Evolutionary conservation across 2,797 vertebrate genomes (phyloP).

Genomic region (Remorina albescens): DNA sequence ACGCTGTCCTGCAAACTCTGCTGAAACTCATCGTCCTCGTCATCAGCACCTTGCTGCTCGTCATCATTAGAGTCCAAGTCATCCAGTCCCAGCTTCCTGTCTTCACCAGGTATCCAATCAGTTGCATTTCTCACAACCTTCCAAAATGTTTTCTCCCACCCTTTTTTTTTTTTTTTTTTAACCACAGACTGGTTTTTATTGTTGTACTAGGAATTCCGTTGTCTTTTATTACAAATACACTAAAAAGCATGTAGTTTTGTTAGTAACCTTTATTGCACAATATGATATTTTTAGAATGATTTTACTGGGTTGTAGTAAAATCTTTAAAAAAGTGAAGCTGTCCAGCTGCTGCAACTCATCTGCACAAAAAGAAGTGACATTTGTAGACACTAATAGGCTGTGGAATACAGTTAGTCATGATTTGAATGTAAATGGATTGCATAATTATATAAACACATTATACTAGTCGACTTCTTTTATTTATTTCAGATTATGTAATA

Average conservation of each 20-base stretch:
- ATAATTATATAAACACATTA: slow-evolving; percentile 60
- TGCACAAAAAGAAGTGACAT: slow-evolving; percentile 25
- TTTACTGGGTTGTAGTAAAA: not conserved
- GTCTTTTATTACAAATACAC: not conserved
- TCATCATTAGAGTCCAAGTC: slow-evolving; percentile 96
- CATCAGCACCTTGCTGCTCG: slow-evolving; percentile 96
- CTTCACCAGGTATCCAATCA: slow-evolving; percentile 91
- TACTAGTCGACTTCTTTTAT: slow-evolving; percentile 25
- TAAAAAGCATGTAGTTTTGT: not conserved
- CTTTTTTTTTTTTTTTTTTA: too few relatives aligned
- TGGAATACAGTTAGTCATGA: slow-evolving; percentile 3
- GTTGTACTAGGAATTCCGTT: not conserved
- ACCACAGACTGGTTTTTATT: not conserved
- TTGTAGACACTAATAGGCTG: not conserved
- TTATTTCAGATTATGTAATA: slow-evolving; percentile 60
- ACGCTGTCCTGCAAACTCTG: slow-evolving; percentile 92
- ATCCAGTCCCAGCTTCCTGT: slow-evolving; percentile 98
- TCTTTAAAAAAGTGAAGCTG: not conserved
- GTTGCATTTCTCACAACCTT: not conserved
- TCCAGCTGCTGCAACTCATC: slow-evolving; percentile 15
- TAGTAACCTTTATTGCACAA: not conserved
- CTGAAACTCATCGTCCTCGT: slow-evolving; percentile 96
- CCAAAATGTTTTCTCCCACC: not conserved
- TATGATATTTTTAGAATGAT: not conserved
- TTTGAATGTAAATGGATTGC: slow-evolving; percentile 46